A percentile compares a stretch with the other conserved stretches of the same genome.
Evolutionary conservation across 2,113 vertebrate genomes (phyloP).

Genomic region (Burhinus oedicnemus): DNA sequence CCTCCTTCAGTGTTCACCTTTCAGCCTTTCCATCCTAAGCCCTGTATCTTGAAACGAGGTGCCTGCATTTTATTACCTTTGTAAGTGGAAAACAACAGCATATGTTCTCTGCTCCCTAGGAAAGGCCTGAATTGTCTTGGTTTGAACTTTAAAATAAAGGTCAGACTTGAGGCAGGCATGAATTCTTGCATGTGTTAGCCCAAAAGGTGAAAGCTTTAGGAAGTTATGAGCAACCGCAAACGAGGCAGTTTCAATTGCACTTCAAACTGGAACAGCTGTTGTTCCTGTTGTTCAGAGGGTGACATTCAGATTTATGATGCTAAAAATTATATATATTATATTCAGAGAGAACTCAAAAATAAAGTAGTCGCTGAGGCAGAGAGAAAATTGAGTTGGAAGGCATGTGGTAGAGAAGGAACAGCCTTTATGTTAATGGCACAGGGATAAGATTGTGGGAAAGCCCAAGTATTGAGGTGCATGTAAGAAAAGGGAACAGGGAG

Average conservation of each 20-base stretch:
- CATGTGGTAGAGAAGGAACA: not conserved
- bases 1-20: not conserved
- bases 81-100: conserved; percentile 3
- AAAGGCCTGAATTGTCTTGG: not conserved
- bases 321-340: not conserved
- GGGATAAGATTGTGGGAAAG: conserved; percentile 26
- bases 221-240: not conserved
- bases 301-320: not conserved
- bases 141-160: conserved; percentile 57
- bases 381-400: not conserved
- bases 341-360: not conserved
- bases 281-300: not conserved
- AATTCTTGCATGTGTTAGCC: conserved; percentile 24
- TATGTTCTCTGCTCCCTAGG: conserved; percentile 3
- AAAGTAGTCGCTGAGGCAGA: not conserved
- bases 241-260: conserved; percentile 1
- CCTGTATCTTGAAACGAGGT: not conserved
- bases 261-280: conserved; percentile 24
- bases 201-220: conserved; percentile 43
- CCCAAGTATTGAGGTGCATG: not conserved
- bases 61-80: conserved; percentile 27
- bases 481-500: not conserved
- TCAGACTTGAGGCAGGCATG: not conserved
- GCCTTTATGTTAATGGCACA: not conserved
- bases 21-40: not conserved